Conservation (phyloP, 2,797 vertebrate species). For the Pampus argenteus region DNA sequence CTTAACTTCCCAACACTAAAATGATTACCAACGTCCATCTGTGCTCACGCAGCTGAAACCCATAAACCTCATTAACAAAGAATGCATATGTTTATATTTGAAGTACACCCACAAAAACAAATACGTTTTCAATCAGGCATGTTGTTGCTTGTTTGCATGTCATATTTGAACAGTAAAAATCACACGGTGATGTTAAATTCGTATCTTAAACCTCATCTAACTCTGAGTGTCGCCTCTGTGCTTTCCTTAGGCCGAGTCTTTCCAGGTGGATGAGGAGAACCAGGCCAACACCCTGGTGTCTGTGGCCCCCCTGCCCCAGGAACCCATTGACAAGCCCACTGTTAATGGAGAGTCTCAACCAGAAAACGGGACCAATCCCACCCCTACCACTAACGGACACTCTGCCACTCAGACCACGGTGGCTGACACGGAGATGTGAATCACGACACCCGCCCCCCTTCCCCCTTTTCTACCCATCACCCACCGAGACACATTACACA, state of each 20-base stretch:
- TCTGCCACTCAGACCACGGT: constrained; percentile 85
- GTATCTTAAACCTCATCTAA: constrained; percentile 1
- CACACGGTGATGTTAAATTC: background rate
- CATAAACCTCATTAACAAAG: constrained; percentile 53
- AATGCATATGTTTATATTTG: constrained; percentile 49
- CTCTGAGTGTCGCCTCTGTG: constrained; percentile 9
- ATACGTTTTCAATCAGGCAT: constrained; percentile 22
- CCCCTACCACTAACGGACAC: constrained; percentile 88
- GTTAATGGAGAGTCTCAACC: constrained; percentile 88
- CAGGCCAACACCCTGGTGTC: constrained; percentile 92
- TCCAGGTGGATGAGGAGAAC: constrained; percentile 90
- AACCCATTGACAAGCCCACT: constrained; percentile 88
- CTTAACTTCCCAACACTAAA: constrained; percentile 18
- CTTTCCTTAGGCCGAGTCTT: constrained; percentile 88
- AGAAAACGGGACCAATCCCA: constrained; percentile 88
- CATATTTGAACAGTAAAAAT: constrained; percentile 38
- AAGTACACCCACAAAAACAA: constrained; percentile 38
- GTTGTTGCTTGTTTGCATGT: constrained; percentile 20
- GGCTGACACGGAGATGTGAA: constrained; percentile 93
- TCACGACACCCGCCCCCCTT: background rate
- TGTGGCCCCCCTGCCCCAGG: constrained; percentile 84
- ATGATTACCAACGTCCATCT: constrained; percentile 8
- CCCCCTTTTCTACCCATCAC: constrained; percentile 24
- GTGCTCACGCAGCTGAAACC: constrained; percentile 50
- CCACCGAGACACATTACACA: constrained; percentile 42